These are phyloP conservation scores for Maconellicoccus hirsutus DNA, from an alignment of 1,140 invertebrate species.

Conservation along the genomic window DNA sequence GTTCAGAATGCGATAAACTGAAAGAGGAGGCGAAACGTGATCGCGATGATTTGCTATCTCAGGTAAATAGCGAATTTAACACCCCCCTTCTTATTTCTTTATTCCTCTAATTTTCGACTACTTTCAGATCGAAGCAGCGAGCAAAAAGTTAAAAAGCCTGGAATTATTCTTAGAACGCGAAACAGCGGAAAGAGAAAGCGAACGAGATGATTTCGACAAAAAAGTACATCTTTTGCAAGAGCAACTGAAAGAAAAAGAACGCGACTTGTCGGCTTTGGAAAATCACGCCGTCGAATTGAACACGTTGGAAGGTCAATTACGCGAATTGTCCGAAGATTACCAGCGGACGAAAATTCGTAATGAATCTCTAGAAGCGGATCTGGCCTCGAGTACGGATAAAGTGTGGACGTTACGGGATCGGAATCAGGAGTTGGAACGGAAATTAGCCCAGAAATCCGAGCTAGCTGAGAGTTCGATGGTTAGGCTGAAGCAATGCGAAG, in stretches of 20 bases:
- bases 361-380: not conserved
- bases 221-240: conserved; percentile 47
- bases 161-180: conserved; percentile 67
- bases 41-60: conserved; percentile 53
- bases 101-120: too few species aligned
- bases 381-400: not conserved
- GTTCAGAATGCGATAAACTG: conserved; percentile 45
- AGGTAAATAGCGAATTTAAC: conserved; percentile 41
- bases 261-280: conserved; percentile 28
- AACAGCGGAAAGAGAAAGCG: conserved; percentile 59
- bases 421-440: not conserved
- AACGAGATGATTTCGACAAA: conserved; percentile 59
- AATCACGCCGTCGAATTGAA: not conserved
- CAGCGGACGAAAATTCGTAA: not conserved
- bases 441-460: conserved; percentile 3
- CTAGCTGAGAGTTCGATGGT: not conserved
- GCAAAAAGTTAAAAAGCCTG: conserved; percentile 60
- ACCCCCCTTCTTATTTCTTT: not conserved
- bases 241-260: conserved; percentile 45
- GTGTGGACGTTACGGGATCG: not conserved
- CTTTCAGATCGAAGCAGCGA: conserved; percentile 58
- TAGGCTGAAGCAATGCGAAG: not conserved
- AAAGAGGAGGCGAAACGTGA: conserved; percentile 50
- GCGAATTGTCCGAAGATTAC: not conserved
- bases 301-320: not conserved